These are phyloP conservation scores for Druon quercuslanigerum DNA, from an alignment of 1,140 invertebrate species.

Conservation along the genomic window DNA sequence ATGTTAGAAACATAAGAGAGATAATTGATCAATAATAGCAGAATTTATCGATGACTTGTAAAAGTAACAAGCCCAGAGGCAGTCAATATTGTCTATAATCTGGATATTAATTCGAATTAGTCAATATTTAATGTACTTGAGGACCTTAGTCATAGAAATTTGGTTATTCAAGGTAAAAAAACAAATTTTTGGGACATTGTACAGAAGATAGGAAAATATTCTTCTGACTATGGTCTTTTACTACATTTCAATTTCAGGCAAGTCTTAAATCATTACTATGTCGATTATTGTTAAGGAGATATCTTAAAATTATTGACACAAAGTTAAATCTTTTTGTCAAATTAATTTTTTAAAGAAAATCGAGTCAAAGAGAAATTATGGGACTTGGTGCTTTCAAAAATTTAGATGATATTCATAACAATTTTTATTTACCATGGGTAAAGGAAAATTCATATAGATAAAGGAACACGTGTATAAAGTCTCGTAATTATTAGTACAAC, in stretches of 20 bases:
- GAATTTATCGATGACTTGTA: slow-evolving; percentile 1
- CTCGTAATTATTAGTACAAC: no score
- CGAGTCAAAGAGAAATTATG: neutral
- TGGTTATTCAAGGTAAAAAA: neutral
- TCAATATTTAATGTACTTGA: neutral
- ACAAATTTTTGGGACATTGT: no score
- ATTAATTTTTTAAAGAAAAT: neutral
- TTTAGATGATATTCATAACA: neutral
- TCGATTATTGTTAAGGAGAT: neutral
- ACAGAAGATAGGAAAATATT: no score
- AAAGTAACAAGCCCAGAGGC: slow-evolving; percentile 4
- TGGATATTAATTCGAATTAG: neutral
- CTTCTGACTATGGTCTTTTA: neutral
- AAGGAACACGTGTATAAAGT: no score
- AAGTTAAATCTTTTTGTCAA: neutral
- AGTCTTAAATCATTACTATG: neutral
- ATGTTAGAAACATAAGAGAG: slow-evolving; percentile 36
- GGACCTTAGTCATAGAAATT: neutral
- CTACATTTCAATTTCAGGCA: neutral
- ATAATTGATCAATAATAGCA: slow-evolving; percentile 34
- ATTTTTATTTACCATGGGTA: neutral
- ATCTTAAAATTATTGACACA: slow-evolving; percentile 4
- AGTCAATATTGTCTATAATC: slow-evolving; percentile 15
- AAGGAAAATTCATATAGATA: neutral
- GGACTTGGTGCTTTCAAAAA: slow-evolving; percentile 11